Evolutionary conservation across 2,888 invertebrate species (phyloP).

Genomic region (Pseudolycoriella hygida): DNA sequence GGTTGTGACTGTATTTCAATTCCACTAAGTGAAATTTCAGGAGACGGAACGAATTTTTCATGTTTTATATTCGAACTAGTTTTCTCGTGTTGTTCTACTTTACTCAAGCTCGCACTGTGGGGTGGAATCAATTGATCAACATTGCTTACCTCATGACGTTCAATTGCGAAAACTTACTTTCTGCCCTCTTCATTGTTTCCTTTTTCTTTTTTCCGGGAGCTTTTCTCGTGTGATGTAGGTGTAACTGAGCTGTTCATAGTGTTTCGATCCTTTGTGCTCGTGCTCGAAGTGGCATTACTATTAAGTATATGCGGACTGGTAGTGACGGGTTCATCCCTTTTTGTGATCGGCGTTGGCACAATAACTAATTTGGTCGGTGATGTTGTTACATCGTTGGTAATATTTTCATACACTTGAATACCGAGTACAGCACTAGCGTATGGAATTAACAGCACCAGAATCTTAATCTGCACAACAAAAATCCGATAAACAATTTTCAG

Average conservation of each 20-base stretch:
- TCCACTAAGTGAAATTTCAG: background rate
- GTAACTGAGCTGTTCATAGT: no score
- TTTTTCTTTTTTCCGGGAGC: background rate
- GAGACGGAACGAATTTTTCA: slow-evolving; percentile 4
- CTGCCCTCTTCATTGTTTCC: background rate
- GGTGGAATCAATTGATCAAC: background rate
- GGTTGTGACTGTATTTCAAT: background rate
- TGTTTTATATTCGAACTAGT: background rate
- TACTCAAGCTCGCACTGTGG: background rate
- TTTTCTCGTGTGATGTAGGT: background rate
- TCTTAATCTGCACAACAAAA: no score
- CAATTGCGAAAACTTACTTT: background rate
- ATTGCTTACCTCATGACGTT: background rate
- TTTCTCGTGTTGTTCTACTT: background rate
- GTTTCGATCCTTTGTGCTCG: no score
- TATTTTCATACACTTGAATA: background rate
- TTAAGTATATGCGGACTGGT: no score
- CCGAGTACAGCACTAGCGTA: background rate
- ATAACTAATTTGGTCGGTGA: background rate
- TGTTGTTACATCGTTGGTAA: background rate
- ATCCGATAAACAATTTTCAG: no score
- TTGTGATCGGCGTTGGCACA: background rate
- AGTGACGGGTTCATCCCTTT: background rate
- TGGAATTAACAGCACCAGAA: no score
- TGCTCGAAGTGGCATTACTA: no score